These are phyloP conservation scores for Brachypodius melanocephalos DNA, from an alignment of 2,113 vertebrate species.

Conservation along the genomic window DNA sequence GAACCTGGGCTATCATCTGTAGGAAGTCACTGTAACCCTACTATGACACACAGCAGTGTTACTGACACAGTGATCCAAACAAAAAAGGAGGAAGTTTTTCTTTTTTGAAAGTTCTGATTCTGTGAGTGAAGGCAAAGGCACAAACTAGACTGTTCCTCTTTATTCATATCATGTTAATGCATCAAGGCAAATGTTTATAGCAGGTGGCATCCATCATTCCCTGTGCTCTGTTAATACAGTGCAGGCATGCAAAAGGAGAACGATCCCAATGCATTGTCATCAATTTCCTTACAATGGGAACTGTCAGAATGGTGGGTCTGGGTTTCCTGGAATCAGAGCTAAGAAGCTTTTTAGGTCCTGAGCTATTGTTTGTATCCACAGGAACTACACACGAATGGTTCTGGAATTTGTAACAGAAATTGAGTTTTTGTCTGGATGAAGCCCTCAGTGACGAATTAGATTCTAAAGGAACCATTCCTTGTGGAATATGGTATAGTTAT, in stretches of 20 bases:
- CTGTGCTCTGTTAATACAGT: neutral
- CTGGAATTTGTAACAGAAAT: neutral
- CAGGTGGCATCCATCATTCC: neutral
- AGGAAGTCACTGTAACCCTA: neutral
- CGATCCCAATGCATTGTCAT: neutral
- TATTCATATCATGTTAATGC: neutral
- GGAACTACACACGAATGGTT: neutral
- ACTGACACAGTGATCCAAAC: neutral
- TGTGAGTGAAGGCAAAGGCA: neutral
- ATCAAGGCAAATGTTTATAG: neutral
- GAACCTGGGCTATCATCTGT: neutral
- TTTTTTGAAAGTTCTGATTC: neutral
- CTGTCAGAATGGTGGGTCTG: slow-evolving; percentile 3
- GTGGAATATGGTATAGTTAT: neutral
- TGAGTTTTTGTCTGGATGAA: neutral
- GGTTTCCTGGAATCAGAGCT: neutral
- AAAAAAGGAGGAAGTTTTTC: neutral
- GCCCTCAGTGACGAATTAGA: neutral
- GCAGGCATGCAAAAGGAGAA: neutral
- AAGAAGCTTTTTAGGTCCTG: neutral
- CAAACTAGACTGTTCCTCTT: neutral
- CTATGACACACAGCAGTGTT: neutral
- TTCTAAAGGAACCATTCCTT: neutral
- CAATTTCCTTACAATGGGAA: neutral
- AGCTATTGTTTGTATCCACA: neutral